Evolutionary conservation across 1,140 invertebrate genomes (phyloP), one percentile per base, ranked within the genome.

Genomic region (Belonocnema kinseyi): DNA sequence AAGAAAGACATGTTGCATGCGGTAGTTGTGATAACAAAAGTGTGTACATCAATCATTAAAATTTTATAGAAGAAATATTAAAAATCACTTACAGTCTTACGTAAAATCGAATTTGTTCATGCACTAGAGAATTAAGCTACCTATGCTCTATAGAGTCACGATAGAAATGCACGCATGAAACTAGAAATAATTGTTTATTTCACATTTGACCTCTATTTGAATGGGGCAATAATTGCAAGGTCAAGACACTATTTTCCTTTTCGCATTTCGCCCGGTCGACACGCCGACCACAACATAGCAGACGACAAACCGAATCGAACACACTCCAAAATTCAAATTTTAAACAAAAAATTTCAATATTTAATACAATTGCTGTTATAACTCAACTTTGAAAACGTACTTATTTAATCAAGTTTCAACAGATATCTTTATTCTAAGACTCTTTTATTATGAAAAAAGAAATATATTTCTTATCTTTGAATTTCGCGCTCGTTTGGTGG

Each of bases 201-300:
- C 75, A 71, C 56, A 70, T 79, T 76, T 70, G 81, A 82, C 81
- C 81, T 82, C 81, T 82, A 72, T 74, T 72, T 52, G 50, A 73
- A 71, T 71, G 52, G 52, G 10, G 75, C 33, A 78, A 54, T 50
- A 73, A 66, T 71, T 58, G 76, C 70, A 78, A 82, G 81, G 81
- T 80, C 76, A 77, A 16, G 14, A 40, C 17, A 54, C 40, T 46
- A 46, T 46, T 46, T 46, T 46, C 6, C 40, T 46, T 46, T 46
- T 46, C 40, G 40, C 7, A 10, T 46, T 46, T 46, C 40, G 40
- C 6, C 26, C 26, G 26, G 26, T 33, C 40, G 40, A 46, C 40
- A 46, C 40, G 10, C 40, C 40, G 40, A 46, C 40, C 40, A 46
- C 40, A 46, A 46, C 40, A 46, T 46, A 46, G 40, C 40, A 46